Evolutionary conservation across 1,140 invertebrate species (phyloP).

Genomic region (Drosophila chauvacae): DNA sequence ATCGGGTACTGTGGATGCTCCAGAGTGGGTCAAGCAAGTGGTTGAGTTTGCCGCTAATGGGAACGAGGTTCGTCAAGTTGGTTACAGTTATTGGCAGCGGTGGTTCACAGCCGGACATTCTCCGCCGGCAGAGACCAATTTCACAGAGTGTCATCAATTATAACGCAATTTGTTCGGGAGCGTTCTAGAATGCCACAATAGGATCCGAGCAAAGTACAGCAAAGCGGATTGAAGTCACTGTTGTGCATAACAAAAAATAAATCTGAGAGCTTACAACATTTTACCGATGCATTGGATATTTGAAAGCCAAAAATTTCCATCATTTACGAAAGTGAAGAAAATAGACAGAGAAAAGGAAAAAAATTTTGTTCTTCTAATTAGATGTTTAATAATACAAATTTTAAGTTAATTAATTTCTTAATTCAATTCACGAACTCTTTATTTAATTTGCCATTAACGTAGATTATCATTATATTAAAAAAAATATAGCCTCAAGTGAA

Average conservation of each 20-base stretch:
- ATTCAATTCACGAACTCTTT: too few relatives aligned
- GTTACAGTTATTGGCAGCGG: slow-evolving; percentile 51
- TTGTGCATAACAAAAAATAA: neutral
- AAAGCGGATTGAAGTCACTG: neutral
- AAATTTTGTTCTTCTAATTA: too few relatives aligned
- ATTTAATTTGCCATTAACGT: too few relatives aligned
- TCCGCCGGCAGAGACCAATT: slow-evolving; percentile 1
- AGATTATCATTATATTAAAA: too few relatives aligned
- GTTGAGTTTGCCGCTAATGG: slow-evolving; percentile 25
- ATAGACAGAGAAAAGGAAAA: too few relatives aligned
- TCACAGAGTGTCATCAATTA: slow-evolving; percentile 39
- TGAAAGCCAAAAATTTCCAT: neutral
- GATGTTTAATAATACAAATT: neutral
- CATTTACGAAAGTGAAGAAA: neutral
- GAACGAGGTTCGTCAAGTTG: slow-evolving; percentile 35
- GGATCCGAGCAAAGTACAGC: slow-evolving; percentile 1
- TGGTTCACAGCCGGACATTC: slow-evolving; percentile 37
- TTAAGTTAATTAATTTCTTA: too few relatives aligned
- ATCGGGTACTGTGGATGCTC: slow-evolving; percentile 11
- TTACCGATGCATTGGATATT: neutral
- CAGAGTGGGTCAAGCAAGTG: slow-evolving; percentile 43
- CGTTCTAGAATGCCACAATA: slow-evolving; percentile 12
- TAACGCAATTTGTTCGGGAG: slow-evolving; percentile 39
- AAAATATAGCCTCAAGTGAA: neutral
- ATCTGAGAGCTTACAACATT: neutral